Base-by-base conservation (phyloP, 2,797 vertebrate species). In the Dermochelys coriacea region DNA sequence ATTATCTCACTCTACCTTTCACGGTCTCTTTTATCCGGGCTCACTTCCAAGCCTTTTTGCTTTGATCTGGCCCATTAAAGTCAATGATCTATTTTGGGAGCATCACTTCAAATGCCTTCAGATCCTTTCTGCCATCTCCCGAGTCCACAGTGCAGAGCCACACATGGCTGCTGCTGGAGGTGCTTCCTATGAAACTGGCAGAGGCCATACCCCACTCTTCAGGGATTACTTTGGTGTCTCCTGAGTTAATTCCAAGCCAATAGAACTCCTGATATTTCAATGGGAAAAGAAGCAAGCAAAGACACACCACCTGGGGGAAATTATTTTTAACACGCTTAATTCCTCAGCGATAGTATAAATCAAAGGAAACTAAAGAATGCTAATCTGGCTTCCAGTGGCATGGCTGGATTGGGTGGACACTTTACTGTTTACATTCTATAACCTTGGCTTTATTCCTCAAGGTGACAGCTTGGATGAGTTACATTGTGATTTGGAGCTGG, bases 51-150 rank as follows among this genome's bases (percentile, higher is more conserved):
- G 75, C 77, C 81, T 61, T 80, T 49, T 9, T 4, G 84, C 93
- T 96, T 86, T 84, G 64, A 81, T 87, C 80, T 37, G 52, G 78
- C 64, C 88, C 57, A 2, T 82, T 79, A 51, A 85, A 82, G 93
- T 25, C 90, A 55, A 71, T 3, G 3, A 49, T 54, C 45, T 91
- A 51, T 95, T 96, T 97, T 50, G 87, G 96, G 80, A 87, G 57
- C 82, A 37, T n/a, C 41, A 3, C 84, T 93, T 89, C 96, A 83
- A 90, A 79, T 88, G 94, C 93, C 90, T 85, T 84, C 82, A 79
- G 90, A 31, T 81, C 80, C 45, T 84, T 85, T 50, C 81, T 5
- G 0, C 81, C 1, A 2, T 27, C 90, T n/a, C 71, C 0, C 1
- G 47, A 1, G 2, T 12, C 80, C 2, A 85, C 74, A 12, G 96